A percentile compares a stretch with the other conserved stretches of the same genome.
Conservation (phyloP, 2,113 vertebrate genomes). For the Sporophila hypoxantha region DNA sequence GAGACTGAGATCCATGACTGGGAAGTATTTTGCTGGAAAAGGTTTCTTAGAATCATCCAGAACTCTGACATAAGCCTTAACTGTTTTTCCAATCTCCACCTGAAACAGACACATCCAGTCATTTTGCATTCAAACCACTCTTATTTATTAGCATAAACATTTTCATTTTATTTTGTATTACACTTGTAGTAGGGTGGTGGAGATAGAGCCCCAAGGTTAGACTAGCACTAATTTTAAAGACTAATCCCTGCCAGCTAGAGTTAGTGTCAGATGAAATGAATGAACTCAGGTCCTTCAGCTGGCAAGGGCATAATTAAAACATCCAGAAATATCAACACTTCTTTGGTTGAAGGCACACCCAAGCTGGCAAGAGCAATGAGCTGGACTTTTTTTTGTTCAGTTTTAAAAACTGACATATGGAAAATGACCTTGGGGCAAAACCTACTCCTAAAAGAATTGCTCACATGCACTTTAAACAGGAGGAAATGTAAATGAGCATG, state of each 20-base stretch:
- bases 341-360: not conserved
- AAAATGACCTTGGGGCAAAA: not conserved
- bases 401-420: not conserved
- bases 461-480: not conserved
- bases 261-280: not conserved
- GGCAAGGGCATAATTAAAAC: conserved; percentile 23
- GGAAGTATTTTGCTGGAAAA: conserved; percentile 84
- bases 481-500: not conserved
- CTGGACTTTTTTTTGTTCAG: not conserved
- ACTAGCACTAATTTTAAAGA: not conserved
- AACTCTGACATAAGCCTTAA: conserved; percentile 86
- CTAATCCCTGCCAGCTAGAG: not conserved
- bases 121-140: not conserved
- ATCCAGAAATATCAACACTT: not conserved
- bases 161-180: not conserved
- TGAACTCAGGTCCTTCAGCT: not conserved
- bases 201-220: not conserved
- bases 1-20: conserved; percentile 87
- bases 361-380: not conserved
- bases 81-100: conserved; percentile 92
- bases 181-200: not conserved
- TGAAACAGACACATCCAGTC: conserved; percentile 52
- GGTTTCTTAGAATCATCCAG: conserved; percentile 86
- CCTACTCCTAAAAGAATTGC: not conserved
- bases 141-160: not conserved